phyloP scores from a whole-genome alignment of 2,797 vertebrate genomes.

The Sparidentex hasta region DNA sequence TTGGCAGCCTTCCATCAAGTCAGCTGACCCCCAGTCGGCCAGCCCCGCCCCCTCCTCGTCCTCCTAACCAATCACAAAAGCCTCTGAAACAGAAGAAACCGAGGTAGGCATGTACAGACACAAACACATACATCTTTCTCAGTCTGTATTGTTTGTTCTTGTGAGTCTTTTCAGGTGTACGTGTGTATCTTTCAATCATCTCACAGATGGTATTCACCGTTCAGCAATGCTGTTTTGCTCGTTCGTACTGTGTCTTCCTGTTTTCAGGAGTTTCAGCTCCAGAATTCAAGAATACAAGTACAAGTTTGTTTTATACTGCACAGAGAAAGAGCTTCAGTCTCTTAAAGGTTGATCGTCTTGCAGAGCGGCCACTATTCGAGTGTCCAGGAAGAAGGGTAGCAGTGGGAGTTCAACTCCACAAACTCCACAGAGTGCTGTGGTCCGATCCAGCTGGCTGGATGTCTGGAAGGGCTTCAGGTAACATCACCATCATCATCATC shows the following conservation, averaged over 20 bases:
- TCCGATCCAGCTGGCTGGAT: slow-evolving; percentile 83
- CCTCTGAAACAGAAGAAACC: slow-evolving; percentile 68
- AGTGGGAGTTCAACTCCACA: not conserved
- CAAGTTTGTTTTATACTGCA: too few species aligned
- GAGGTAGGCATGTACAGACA: slow-evolving; percentile 47
- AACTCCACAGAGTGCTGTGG: slow-evolving; percentile 59
- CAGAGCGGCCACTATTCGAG: slow-evolving; percentile 85
- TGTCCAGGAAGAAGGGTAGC: slow-evolving; percentile 82
- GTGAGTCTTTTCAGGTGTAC: not conserved
- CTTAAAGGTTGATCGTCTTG: not conserved
- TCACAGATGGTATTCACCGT: not conserved
- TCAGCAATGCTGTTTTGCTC: not conserved
- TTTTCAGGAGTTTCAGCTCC: not conserved
- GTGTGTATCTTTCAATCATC: not conserved
- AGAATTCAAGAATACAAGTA: not conserved
- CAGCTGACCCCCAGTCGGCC: slow-evolving; percentile 38
- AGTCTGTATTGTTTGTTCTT: too few species aligned
- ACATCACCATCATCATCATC: not conserved
- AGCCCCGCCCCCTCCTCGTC: slow-evolving; percentile 46
- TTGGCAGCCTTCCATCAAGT: slow-evolving; percentile 4
- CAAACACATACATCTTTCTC: not conserved
- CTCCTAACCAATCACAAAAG: slow-evolving; percentile 26
- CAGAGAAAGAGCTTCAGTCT: not conserved
- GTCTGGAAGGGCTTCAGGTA: slow-evolving; percentile 88
- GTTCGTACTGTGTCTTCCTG: not conserved